phyloP scores from a whole-genome alignment of 2,888 invertebrate genomes.

The Chalcosyrphus nemorum region DNA sequence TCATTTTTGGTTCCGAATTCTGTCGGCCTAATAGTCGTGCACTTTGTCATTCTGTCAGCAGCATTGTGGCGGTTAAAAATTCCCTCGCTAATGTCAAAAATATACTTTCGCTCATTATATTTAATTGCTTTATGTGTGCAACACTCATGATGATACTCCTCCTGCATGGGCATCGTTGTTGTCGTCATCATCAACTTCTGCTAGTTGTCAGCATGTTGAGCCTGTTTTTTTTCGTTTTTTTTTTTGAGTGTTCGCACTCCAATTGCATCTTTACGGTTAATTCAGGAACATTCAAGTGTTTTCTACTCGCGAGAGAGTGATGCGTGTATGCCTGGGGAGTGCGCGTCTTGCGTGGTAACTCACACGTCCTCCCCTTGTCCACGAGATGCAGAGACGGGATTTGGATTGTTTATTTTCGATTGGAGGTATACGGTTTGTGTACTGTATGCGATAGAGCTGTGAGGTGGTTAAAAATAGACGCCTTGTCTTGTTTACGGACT shows the following conservation, averaged over 20 bases:
- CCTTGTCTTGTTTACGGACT: conserved; percentile 46
- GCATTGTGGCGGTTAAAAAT: conserved; percentile 33
- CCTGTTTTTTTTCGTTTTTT: not conserved
- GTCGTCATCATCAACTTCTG: conserved; percentile 13
- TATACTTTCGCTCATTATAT: conserved; percentile 71
- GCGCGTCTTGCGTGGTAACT: conserved; percentile 1
- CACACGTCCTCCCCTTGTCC: not conserved
- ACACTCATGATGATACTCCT: conserved; percentile 29
- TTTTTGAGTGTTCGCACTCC: conserved; percentile 56
- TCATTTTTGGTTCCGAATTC: conserved; percentile 39
- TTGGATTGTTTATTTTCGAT: conserved; percentile 61
- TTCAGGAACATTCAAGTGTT: conserved; percentile 61
- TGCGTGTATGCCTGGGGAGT: conserved; percentile 6
- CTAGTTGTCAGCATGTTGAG: conserved; percentile 9
- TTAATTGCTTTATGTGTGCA: conserved; percentile 68
- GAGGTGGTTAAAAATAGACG: conserved; percentile 52
- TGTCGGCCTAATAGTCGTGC: conserved; percentile 56
- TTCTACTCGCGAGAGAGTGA: not conserved
- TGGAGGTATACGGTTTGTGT: not conserved
- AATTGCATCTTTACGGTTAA: conserved; percentile 62
- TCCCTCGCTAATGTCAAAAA: conserved; percentile 66
- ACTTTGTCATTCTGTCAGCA: conserved; percentile 69
- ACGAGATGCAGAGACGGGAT: conserved; percentile 3
- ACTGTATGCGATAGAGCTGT: not conserved
- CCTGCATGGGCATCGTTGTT: not conserved